Percentiles rank a stretch among this genome's conserved stretches.
These are phyloP conservation scores for Channallabes apus DNA, from an alignment of 2,797 vertebrate genomes.

Conservation along the genomic window DNA sequence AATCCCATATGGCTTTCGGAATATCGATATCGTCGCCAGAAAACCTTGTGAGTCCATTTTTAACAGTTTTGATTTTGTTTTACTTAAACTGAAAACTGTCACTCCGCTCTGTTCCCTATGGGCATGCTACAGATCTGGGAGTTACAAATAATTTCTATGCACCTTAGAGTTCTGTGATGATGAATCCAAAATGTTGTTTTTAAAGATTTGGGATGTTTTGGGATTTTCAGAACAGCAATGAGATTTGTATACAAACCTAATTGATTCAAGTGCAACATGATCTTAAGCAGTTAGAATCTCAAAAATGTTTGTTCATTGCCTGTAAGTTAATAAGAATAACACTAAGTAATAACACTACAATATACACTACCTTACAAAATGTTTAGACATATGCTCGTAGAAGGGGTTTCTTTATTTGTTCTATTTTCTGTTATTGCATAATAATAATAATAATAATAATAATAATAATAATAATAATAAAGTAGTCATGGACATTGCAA, in stretches of 20 bases:
- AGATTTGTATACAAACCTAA: conserved; percentile 7
- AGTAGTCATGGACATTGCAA: neutral
- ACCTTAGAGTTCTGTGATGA: conserved; percentile 19
- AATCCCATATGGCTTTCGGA: conserved; percentile 29
- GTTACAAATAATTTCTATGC: conserved; percentile 17
- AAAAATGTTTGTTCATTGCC: neutral
- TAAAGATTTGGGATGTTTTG: neutral
- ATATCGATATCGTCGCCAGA: conserved; percentile 29
- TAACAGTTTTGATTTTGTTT: conserved; percentile 33
- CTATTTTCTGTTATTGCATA: neutral
- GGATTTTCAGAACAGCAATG: neutral
- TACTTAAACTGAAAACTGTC: conserved; percentile 36
- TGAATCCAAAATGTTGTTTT: conserved; percentile 20
- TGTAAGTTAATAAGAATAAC: neutral
- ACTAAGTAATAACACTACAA: neutral
- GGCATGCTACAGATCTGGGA: conserved; percentile 17
- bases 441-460: neutral
- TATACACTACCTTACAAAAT: neutral
- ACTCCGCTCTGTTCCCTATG: conserved; percentile 21
- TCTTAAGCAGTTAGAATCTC: neutral
- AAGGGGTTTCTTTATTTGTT: neutral
- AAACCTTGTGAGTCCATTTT: conserved; percentile 38
- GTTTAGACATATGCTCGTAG: neutral
- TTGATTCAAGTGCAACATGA: neutral
- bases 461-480: neutral